Evolutionary conservation across 2,888 invertebrate species (phyloP), one percentile per base, ranked within the genome.

Genomic region (Drosophila borborema): DNA sequence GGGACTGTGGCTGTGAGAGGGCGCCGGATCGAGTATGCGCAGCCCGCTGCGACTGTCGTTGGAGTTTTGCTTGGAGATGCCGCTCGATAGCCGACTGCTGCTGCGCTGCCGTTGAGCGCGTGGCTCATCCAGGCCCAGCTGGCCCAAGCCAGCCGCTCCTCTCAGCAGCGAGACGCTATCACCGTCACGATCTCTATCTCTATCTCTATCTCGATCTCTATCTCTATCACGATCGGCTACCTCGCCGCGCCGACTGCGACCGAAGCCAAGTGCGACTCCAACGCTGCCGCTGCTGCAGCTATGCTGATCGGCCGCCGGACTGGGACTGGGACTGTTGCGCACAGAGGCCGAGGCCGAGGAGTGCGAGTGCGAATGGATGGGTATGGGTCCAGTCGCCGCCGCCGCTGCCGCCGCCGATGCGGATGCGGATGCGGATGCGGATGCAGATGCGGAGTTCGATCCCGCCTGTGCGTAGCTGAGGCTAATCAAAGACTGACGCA

Each of bases 401-500:
- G 84, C 55, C 48, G 68, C 28, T 9, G 56, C 43, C 20, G 77
- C 64, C 31, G 73, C 64, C 34, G 84, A 45, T 43, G 77, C 55
- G 38, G 68, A 18, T 9, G 56, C 49, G 20, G 38, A 5, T 14
- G 14, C 38, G 14, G 38, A 38, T 38, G 38, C 38, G 38, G 38
- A 38, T 38, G 38, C 38, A 14, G 54, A 5, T 28, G 49, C 55
- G 20, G 74, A 71, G 54, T 67, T 64, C 45, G 65, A 69, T 40
- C 79, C 77, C 71, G 86, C 74, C 91, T 92, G 92, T 76, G 90
- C 92, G 90, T 92, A 91, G 65, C 91, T 91, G 70, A 93, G 92
- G 91, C 93, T 93, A 88, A 92, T 86, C 89, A 93, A 88, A 84
- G 93, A 93, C 92, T 93, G 93, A 64, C 92, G 93, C 82, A 91